Evolutionary conservation across 2,797 vertebrate genomes (phyloP).

Genomic region (Hoplostethus mediterraneus): DNA sequence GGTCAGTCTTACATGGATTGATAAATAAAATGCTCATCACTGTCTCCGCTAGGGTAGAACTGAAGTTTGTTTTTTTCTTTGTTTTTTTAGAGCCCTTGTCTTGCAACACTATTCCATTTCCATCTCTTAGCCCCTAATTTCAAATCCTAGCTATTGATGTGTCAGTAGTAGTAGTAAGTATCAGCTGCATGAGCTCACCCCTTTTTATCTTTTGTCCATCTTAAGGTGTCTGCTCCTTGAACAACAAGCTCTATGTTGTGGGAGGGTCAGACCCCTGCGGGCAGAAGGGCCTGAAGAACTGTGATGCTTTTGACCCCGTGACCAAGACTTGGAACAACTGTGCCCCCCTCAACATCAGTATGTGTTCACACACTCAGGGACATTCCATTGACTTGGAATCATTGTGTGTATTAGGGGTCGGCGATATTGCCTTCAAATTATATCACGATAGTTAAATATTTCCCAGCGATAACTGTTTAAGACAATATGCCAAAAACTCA

Average conservation of each 20-base stretch:
- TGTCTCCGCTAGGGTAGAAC: no score
- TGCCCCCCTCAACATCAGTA: constrained; percentile 95
- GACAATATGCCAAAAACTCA: no score
- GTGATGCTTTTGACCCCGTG: constrained; percentile 95
- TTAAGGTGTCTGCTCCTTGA: constrained; percentile 94
- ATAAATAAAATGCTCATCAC: no score
- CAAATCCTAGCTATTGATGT: no score
- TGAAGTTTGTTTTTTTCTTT: no score
- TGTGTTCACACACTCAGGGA: constrained; percentile 56
- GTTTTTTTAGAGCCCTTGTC: no score
- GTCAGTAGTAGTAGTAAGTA: no score
- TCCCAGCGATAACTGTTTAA: no score
- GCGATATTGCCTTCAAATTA: no score
- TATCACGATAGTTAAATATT: no score
- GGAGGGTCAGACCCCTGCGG: constrained; percentile 98
- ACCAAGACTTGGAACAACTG: constrained; percentile 94
- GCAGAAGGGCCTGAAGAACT: constrained; percentile 98
- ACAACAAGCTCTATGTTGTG: constrained; percentile 94
- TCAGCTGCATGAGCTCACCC: background rate
- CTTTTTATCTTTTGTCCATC: background rate
- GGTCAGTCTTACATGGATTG: constrained; percentile 76
- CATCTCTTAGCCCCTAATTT: no score
- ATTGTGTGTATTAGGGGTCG: background rate
- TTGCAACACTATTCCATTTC: background rate
- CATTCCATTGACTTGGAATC: background rate